Percentiles rank a stretch among this genome's conserved stretches.
Conservation (phyloP, 2,797 vertebrate genomes). For the Chelidonichthys spinosus region DNA sequence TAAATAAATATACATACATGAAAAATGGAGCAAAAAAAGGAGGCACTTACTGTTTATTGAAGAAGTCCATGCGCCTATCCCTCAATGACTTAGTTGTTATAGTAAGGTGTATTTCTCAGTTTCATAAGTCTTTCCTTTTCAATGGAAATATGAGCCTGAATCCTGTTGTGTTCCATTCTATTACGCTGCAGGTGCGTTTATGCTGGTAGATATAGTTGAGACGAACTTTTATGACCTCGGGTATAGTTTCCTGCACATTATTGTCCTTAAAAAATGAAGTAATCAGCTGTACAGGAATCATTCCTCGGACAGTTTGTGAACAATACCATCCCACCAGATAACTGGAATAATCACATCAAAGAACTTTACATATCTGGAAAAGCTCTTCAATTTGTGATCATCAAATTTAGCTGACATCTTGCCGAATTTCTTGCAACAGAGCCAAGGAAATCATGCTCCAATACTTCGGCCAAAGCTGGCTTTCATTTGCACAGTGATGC, state of each 20-base stretch:
- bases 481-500: background rate
- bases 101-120: background rate
- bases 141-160: too few species aligned
- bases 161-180: too few species aligned
- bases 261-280: background rate
- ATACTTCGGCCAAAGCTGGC: background rate
- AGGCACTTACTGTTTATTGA: background rate
- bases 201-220: background rate
- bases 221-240: background rate
- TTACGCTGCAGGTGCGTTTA: background rate
- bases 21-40: too few species aligned
- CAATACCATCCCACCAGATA: background rate
- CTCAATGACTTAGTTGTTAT: background rate
- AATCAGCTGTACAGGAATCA: background rate
- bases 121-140: background rate
- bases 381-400: background rate
- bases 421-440: too few species aligned
- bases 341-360: background rate
- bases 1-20: too few species aligned
- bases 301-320: background rate
- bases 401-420: too few species aligned
- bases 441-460: background rate
- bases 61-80: background rate
- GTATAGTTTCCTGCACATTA: background rate
- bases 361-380: background rate